phyloP scores from a whole-genome alignment of 2,888 invertebrate species.

The Xanthia icteritia region DNA sequence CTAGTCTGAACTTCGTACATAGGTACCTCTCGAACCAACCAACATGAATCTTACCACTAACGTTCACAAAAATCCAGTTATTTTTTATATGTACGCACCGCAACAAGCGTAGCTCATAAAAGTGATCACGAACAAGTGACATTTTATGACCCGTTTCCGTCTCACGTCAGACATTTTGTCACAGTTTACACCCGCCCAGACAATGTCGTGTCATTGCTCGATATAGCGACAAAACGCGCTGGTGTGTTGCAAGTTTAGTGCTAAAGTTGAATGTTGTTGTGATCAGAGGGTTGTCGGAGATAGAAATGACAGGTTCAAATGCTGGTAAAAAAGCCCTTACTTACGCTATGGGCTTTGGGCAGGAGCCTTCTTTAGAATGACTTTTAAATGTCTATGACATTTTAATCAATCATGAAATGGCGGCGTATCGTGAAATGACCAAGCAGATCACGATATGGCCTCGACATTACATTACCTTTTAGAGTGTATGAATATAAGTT shows the following conservation, averaged over 20 bases:
- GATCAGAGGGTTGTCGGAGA: background rate
- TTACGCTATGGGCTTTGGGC: background rate
- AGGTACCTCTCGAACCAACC: background rate
- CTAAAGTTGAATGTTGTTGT: background rate
- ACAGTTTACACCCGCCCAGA: constrained; percentile 46
- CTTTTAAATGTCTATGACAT: background rate
- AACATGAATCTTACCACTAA: background rate
- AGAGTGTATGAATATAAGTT: too few species aligned
- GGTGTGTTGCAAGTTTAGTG: constrained; percentile 10
- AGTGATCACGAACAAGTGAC: constrained; percentile 64
- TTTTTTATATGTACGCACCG: constrained; percentile 40
- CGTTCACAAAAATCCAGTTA: constrained; percentile 18
- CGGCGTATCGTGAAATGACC: too few species aligned
- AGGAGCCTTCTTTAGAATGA: background rate
- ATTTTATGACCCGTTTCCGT: constrained; percentile 63
- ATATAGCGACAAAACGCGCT: constrained; percentile 18
- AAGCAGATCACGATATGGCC: too few species aligned
- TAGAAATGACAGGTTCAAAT: background rate
- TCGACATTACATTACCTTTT: too few species aligned
- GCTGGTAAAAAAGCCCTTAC: background rate
- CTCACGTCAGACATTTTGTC: constrained; percentile 50
- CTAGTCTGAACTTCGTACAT: background rate
- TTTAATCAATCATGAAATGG: background rate
- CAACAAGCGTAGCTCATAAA: constrained; percentile 58
- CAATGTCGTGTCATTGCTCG: constrained; percentile 22